These are phyloP conservation scores for Crotophaga sulcirostris DNA, from an alignment of 2,113 vertebrate genomes.

Conservation along the genomic window DNA sequence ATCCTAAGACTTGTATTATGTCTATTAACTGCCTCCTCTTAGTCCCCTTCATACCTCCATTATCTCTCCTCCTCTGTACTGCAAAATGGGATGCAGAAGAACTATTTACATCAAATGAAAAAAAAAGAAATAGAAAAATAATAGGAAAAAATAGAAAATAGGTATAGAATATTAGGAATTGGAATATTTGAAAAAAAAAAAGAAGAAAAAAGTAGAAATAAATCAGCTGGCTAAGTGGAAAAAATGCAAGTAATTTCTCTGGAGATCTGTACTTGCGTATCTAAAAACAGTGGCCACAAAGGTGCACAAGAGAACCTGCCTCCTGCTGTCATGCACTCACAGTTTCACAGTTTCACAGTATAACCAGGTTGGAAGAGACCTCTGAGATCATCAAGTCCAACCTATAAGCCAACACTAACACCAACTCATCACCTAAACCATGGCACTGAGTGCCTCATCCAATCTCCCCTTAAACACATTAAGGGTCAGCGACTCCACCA, in stretches of 20 bases:
- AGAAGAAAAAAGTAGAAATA: neutral
- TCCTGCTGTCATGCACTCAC: accelerated
- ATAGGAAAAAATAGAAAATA: too few relatives aligned
- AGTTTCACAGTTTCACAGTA: too few relatives aligned
- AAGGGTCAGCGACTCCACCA: too few relatives aligned
- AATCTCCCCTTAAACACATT: too few relatives aligned
- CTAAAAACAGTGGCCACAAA: neutral
- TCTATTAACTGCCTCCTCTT: neutral
- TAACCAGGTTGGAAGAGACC: too few relatives aligned
- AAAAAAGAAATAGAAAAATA: neutral
- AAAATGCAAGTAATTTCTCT: neutral
- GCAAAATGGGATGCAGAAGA: neutral
- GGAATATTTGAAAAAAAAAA: too few relatives aligned
- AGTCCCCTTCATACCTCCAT: neutral
- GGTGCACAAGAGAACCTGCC: neutral
- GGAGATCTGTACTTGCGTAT: neutral
- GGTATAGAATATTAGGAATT: too few relatives aligned
- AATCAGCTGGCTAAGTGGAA: neutral
- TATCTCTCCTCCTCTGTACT: neutral
- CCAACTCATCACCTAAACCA: too few relatives aligned
- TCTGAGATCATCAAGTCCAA: too few relatives aligned
- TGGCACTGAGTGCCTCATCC: too few relatives aligned
- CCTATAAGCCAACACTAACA: too few relatives aligned
- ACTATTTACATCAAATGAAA: neutral
- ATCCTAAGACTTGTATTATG: neutral